Conservation (phyloP, 2,797 vertebrate genomes). For the Manis javanica region DNA sequence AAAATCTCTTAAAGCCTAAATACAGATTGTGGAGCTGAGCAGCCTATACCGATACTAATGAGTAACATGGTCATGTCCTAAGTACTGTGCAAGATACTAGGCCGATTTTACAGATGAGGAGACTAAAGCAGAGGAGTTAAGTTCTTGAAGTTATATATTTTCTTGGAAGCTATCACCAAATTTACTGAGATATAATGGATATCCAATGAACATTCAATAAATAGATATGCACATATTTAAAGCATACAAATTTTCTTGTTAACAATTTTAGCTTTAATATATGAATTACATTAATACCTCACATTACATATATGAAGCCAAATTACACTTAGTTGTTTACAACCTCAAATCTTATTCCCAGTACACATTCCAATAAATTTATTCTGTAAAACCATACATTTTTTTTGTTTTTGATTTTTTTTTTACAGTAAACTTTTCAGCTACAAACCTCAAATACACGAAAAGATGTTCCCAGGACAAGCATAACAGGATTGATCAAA, state of each 20-base stretch:
- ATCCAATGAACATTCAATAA: neutral
- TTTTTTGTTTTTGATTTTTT: too few relatives aligned
- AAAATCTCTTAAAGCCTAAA: neutral
- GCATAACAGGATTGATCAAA: too few relatives aligned
- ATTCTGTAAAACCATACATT: conserved; percentile 92
- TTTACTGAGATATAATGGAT: neutral
- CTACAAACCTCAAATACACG: too few relatives aligned
- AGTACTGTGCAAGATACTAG: neutral
- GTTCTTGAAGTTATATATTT: neutral
- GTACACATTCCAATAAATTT: conserved; percentile 96
- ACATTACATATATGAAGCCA: conserved; percentile 90
- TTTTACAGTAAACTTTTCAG: too few relatives aligned
- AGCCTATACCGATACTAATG: neutral
- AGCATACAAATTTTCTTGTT: conserved; percentile 65
- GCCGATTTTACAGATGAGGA: neutral
- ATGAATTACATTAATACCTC: conserved; percentile 90
- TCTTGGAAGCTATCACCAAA: neutral
- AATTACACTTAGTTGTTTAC: conserved; percentile 89
- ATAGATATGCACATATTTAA: neutral
- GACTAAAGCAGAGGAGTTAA: neutral
- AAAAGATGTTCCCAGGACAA: too few relatives aligned
- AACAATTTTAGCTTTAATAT: conserved; percentile 90
- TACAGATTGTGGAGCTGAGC: neutral
- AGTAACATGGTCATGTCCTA: neutral
- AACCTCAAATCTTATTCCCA: conserved; percentile 89